Evolutionary conservation across 2,888 invertebrate species (phyloP).

Genomic region (Hoplodrina ambigua): DNA sequence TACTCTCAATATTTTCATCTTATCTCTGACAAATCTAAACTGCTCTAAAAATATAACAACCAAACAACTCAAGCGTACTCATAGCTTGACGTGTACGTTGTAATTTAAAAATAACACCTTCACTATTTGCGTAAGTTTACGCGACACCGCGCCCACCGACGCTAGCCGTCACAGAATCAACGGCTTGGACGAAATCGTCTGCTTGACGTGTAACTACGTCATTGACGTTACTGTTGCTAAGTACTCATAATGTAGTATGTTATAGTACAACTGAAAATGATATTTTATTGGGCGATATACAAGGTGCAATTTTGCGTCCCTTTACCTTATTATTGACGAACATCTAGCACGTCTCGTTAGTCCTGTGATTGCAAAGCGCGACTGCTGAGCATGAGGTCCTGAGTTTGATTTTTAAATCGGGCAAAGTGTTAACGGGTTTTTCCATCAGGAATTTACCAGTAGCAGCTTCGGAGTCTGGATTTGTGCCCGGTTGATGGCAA

Average conservation of each 20-base stretch:
- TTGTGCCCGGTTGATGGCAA: too few species aligned
- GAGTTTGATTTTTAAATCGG: too few species aligned
- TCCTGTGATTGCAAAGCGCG: too few species aligned
- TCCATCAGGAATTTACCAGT: too few species aligned
- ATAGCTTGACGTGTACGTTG: conserved; percentile 36
- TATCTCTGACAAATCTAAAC: not conserved
- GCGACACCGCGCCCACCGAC: conserved; percentile 55
- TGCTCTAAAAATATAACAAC: conserved; percentile 12
- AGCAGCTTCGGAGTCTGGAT: too few species aligned
- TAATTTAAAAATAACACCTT: conserved; percentile 49
- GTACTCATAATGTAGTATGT: conserved; percentile 20
- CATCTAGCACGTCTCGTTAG: too few species aligned
- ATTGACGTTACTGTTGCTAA: conserved; percentile 61
- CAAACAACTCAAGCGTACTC: conserved; percentile 20
- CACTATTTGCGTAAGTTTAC: conserved; percentile 47
- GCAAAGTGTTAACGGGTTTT: too few species aligned
- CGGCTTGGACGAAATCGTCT: conserved; percentile 56
- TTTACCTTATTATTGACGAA: conserved; percentile 7
- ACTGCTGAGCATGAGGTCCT: too few species aligned
- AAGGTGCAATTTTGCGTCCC: too few species aligned
- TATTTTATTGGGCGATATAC: not conserved
- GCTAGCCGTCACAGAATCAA: conserved; percentile 52
- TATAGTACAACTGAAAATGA: not conserved
- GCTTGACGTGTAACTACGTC: conserved; percentile 48
- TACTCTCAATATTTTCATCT: not conserved